Percentiles rank a stretch among this genome's conserved stretches.
phyloP scores from a whole-genome alignment of 2,888 invertebrate genomes.

The Agrotis segetum region DNA sequence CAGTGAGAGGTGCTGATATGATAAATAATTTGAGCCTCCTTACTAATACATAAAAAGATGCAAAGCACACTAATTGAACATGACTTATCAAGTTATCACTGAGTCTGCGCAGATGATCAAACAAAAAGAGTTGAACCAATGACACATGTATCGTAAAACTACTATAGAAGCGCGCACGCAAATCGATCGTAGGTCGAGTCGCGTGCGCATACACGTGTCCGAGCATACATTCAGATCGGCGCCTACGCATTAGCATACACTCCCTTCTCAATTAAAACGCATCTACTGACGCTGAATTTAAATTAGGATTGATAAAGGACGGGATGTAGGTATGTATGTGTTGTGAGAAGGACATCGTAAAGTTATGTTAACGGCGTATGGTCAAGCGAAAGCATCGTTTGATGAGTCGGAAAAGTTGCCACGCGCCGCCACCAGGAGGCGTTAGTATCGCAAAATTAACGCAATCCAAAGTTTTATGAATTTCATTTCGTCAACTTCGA shows the following conservation, averaged over 20 bases:
- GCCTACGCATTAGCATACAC: slow-evolving; percentile 42
- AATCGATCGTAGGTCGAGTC: slow-evolving; percentile 16
- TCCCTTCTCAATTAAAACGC: slow-evolving; percentile 44
- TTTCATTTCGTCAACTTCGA: no score
- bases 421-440: no score
- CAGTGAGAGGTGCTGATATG: no score
- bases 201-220: slow-evolving; percentile 50
- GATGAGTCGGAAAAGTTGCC: no score
- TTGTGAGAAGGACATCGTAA: background rate
- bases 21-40: no score
- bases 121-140: slow-evolving; percentile 4
- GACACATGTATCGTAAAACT: slow-evolving; percentile 39
- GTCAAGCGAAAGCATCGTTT: no score
- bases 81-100: background rate
- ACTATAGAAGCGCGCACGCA: slow-evolving; percentile 21
- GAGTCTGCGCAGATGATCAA: slow-evolving; percentile 2
- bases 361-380: no score
- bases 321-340: background rate
- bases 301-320: slow-evolving; percentile 16
- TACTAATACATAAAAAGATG: background rate
- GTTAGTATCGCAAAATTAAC: no score
- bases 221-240: slow-evolving; percentile 18
- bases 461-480: no score
- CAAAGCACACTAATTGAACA: background rate
- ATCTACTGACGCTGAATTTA: slow-evolving; percentile 19